Base-by-base conservation (phyloP, 2,797 vertebrate species). In the Tokudaia muenninki region DNA sequence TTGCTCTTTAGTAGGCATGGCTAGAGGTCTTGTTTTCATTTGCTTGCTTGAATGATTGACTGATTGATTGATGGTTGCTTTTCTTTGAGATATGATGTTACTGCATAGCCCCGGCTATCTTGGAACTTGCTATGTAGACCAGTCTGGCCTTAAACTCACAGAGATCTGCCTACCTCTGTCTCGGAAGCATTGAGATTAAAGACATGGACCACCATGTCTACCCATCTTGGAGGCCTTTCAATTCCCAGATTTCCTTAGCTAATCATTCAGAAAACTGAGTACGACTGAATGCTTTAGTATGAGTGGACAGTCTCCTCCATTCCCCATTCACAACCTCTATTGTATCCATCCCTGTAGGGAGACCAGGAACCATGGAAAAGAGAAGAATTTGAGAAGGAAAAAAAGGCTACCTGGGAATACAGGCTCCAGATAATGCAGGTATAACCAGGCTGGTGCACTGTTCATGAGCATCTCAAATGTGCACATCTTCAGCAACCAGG, bases 171-270 rank as follows among this genome's bases (percentile, higher is more conserved):
- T 65, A 21, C 59, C 17, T 84, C 5, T 52, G 44, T 70, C 63
- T 86, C 44, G 67, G 26, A 65, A 84, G 41, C 34, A 1, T 7
- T 84, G 10, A 8, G 29, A 34, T 12, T 84, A 84, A 65, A 47
- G 7, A 67, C 3, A n/a, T 67, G 19, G 44, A 52, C 31, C 44
- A n/a, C 21, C n/a, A n/a, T n/a, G n/a, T 34, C 34, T n/a, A 84
- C 59, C 44, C 10, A 65, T 44, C 17, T 65, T 65, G 29, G 17
- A 84, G 34, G 70, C 61, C 50, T 87, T 94, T 91, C 87, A 77
- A 95, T 91, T 97, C 87, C 88, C 26, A 78, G 11, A 95, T 91
- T 82, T 59, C 74, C 63, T 93, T 81, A 37, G 81, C 22, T 44
- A 26, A 31, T 31, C 34, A 16, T 31, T 82, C 70, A 55, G 37